These are phyloP conservation scores for Drosophila kanekoi DNA, from an alignment of 2,888 invertebrate genomes.

Conservation along the genomic window DNA sequence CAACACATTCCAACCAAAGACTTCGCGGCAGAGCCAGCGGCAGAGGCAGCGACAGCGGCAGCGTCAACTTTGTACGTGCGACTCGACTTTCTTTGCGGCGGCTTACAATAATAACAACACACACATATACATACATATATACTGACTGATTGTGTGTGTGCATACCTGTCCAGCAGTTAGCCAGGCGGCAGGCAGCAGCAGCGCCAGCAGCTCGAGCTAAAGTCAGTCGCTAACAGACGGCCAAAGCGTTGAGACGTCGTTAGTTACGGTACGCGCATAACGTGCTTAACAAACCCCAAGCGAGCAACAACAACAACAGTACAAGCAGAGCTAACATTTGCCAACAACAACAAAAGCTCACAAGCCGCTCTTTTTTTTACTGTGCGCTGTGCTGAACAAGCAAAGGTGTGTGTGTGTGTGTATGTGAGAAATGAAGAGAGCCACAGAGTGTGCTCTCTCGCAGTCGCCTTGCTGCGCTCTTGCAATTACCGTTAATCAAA, in stretches of 20 bases:
- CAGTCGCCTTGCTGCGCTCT: slow-evolving; percentile 29
- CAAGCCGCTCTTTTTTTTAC: slow-evolving; percentile 57
- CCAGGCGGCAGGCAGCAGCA: slow-evolving; percentile 26
- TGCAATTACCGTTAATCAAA: slow-evolving; percentile 78
- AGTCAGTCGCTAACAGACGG: slow-evolving; percentile 71
- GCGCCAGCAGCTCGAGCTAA: slow-evolving; percentile 48
- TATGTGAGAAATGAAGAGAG: slow-evolving; percentile 16
- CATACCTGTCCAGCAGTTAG: slow-evolving; percentile 51
- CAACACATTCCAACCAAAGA: slow-evolving; percentile 76
- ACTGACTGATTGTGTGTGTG: slow-evolving; percentile 2
- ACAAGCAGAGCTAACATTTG: slow-evolving; percentile 18
- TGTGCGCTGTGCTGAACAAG: slow-evolving; percentile 42
- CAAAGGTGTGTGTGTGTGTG: slow-evolving; percentile 59
- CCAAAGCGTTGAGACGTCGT: slow-evolving; percentile 73
- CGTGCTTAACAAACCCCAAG: slow-evolving; percentile 32
- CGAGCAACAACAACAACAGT: slow-evolving; percentile 23
- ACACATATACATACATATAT: slow-evolving; percentile 17
- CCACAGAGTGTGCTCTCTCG: slow-evolving; percentile 7
- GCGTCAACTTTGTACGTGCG: slow-evolving; percentile 54
- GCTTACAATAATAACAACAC: slow-evolving; percentile 44
- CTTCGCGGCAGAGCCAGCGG: slow-evolving; percentile 29
- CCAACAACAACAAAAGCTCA: slow-evolving; percentile 17
- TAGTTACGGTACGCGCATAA: slow-evolving; percentile 35
- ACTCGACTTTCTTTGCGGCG: slow-evolving; percentile 75
- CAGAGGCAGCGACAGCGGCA: slow-evolving; percentile 22